A percentile compares a stretch with the other conserved stretches of the same genome.
These are phyloP conservation scores for Coenonympha arcania DNA, from an alignment of 2,888 invertebrate species.

Conservation along the genomic window DNA sequence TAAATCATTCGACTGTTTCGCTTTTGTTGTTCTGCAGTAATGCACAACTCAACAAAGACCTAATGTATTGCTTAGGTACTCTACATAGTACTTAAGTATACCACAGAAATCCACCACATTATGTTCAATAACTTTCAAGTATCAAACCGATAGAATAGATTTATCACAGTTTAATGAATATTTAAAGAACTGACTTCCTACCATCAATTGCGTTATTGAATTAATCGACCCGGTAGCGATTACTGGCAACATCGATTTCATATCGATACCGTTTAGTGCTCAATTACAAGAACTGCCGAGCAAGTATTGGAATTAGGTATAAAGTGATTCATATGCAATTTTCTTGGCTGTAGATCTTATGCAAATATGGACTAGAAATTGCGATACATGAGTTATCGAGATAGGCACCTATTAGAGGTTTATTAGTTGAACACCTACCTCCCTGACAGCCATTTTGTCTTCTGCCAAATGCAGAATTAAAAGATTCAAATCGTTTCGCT, in stretches of 20 bases:
- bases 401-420: constrained; percentile 1
- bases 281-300: constrained; percentile 10
- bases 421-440: background rate
- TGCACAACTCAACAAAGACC: too few species aligned
- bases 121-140: background rate
- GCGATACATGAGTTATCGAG: constrained; percentile 7
- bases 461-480: background rate
- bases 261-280: constrained; percentile 9
- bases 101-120: too few species aligned
- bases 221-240: constrained; percentile 10
- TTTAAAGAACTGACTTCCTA: background rate
- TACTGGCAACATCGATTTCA: constrained; percentile 7
- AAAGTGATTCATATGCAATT: constrained; percentile 17
- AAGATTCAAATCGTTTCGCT: too few species aligned
- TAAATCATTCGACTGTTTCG: too few species aligned
- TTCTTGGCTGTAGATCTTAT: constrained; percentile 17
- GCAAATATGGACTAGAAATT: constrained; percentile 11
- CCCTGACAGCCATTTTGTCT: background rate
- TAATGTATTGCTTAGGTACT: too few species aligned
- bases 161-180: constrained; percentile 3
- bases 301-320: constrained; percentile 21
- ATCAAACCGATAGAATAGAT: background rate
- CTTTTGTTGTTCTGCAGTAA: too few species aligned
- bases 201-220: constrained; percentile 7
- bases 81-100: too few species aligned